phyloP scores from a whole-genome alignment of 1,140 invertebrate genomes.

The Lineus longissimus region DNA sequence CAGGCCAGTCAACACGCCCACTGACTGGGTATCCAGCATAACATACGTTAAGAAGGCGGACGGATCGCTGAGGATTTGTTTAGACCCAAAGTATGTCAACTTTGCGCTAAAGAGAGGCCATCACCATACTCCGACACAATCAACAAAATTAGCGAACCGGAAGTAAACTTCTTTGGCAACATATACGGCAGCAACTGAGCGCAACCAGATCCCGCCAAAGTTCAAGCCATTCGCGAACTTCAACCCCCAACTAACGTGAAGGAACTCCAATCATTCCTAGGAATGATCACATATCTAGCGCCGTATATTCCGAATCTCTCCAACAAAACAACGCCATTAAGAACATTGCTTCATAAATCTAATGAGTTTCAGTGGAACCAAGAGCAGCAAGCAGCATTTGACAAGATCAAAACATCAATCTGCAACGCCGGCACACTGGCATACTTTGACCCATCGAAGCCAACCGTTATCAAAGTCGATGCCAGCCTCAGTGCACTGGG shows the following conservation, averaged over 20 bases:
- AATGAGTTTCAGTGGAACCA: conserved; percentile 9
- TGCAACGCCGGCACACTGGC: conserved; percentile 22
- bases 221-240: background rate
- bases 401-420: conserved; percentile 14
- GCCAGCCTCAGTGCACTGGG: conserved; percentile 44
- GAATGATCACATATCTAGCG: conserved; percentile 20
- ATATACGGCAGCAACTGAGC: background rate
- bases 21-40: conserved; percentile 27
- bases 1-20: conserved; percentile 32
- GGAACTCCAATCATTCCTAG: conserved; percentile 23
- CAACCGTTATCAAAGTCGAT: conserved; percentile 28
- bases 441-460: conserved; percentile 28
- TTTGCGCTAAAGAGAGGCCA: conserved; percentile 26
- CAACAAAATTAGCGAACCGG: background rate
- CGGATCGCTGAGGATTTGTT: conserved; percentile 17
- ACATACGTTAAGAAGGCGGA: conserved; percentile 24
- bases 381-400: conserved; percentile 9
- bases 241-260: background rate
- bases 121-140: conserved; percentile 13
- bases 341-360: conserved; percentile 21
- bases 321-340: conserved; percentile 6
- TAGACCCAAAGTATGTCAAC: conserved; percentile 36
- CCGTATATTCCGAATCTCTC: conserved; percentile 15
- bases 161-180: background rate
- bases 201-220: background rate